Conservation (phyloP, 2,888 invertebrate species). For the Drosophila paramelanica region DNA sequence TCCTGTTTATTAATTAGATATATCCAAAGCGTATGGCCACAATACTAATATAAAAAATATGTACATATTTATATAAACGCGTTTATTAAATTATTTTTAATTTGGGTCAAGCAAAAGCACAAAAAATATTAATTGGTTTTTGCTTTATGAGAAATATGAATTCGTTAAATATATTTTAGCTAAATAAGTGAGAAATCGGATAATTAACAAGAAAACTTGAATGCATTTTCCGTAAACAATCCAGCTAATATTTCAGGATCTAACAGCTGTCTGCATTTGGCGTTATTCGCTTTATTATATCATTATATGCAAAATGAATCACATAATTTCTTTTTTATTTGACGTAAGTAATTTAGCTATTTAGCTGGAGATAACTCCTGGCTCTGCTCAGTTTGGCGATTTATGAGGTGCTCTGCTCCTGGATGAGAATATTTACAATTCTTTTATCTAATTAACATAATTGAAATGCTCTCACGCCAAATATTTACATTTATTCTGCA, state of each 20-base stretch:
- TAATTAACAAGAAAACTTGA: too few species aligned
- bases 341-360: neutral
- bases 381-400: neutral
- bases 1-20: neutral
- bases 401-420: slow-evolving; percentile 1
- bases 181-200: too few species aligned
- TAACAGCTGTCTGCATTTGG: too few species aligned
- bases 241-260: too few species aligned
- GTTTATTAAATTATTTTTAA: neutral
- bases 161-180: too few species aligned
- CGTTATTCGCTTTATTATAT: too few species aligned
- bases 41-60: neutral
- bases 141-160: neutral
- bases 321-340: too few species aligned
- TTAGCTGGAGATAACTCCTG: neutral
- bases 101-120: neutral
- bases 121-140: too few species aligned
- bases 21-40: neutral
- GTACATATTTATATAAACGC: neutral
- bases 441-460: slow-evolving; percentile 50
- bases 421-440: slow-evolving; percentile 19
- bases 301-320: neutral
- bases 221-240: too few species aligned
- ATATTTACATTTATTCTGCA: slow-evolving; percentile 22
- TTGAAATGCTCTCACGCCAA: slow-evolving; percentile 30